Base-by-base conservation (phyloP, 1,140 invertebrate species). In the Drosophila tropicalis region DNA sequence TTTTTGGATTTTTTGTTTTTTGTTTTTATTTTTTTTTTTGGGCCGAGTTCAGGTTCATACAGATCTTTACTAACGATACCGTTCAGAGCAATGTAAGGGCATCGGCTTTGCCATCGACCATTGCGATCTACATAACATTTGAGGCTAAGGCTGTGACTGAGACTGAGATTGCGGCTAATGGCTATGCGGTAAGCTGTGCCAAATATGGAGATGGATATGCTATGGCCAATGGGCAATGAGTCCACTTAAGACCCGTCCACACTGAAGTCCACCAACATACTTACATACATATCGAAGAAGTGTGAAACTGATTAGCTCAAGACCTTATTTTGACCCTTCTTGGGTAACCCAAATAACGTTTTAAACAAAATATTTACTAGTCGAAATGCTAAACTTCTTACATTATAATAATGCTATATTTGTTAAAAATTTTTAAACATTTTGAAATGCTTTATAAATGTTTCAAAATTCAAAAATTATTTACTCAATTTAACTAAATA, bases 71-170 rank as follows among this genome's bases (percentile, higher is more conserved):
- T 72, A 87, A 76, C 82, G 82, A 82, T 85, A 87, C 83, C 82
- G 82, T 79, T 70, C 70, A 68, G 67, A 57, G 57, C 17, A 17
- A 19, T 12, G n/a, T 36, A 22, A 39, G 39, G 39, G 47, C 47
- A 64, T n/a, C 34, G 39, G 61, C 13, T 51, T 12, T 32, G 19
- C 51, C 40, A 29, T 75, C 79, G 79, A 81, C 75, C 75, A 29
- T 29, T 29, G 29, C 79, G 82, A 85, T 85, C 82, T 85, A 82
- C 82, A 85, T 86, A 85, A 79, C 83, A 87, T 86, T 87, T 82
- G 44, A 51, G 44, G 79, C 81, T 36, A 12, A 36, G 34, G 10
- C 34, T 82, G 44, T 22, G 44, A 36, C 34, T 36, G 7, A 10
- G 32, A 32, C 32, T 32, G 32, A 32, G 32, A 74, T 76, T 72